Percentiles rank a stretch among this genome's conserved stretches.
Conservation (phyloP, 2,113 vertebrate genomes). For the Rallus limicola region DNA sequence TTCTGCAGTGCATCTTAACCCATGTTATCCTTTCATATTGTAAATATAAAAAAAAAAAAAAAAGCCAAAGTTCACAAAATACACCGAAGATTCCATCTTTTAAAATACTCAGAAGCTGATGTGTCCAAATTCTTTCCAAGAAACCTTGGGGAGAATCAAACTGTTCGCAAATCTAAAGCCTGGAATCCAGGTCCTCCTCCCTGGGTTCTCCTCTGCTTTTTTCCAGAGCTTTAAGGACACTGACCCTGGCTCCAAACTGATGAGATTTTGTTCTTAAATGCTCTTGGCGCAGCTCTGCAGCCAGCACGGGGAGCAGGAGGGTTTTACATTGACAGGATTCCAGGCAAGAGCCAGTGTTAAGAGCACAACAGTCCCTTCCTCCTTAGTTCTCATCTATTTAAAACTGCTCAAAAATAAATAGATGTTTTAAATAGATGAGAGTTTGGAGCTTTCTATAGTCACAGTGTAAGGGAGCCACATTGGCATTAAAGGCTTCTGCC, state of each 20-base stretch:
- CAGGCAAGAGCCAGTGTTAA: background rate
- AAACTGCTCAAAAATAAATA: constrained; percentile 64
- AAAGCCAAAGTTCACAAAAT: background rate
- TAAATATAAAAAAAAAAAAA: background rate
- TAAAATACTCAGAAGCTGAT: constrained; percentile 19
- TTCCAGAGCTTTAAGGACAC: constrained; percentile 41
- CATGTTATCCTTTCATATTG: background rate
- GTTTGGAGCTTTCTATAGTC: constrained; percentile 7
- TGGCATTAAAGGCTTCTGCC: background rate
- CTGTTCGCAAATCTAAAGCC: background rate
- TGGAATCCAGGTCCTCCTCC: constrained; percentile 20
- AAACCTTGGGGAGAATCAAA: background rate
- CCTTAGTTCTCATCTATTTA: constrained; percentile 54
- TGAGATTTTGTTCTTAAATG: constrained; percentile 9
- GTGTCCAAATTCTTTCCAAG: background rate
- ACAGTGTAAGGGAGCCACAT: background rate
- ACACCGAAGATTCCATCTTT: background rate
- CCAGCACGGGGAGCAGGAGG: background rate
- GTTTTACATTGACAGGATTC: constrained; percentile 10
- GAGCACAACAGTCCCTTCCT: background rate
- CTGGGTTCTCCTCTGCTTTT: background rate
- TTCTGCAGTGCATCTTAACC: background rate
- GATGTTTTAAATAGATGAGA: constrained; percentile 58
- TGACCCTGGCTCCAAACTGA: constrained; percentile 21
- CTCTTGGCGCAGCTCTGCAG: background rate